Evolutionary conservation across 2,888 invertebrate genomes (phyloP).

Genomic region (Sesia bembeciformis): DNA sequence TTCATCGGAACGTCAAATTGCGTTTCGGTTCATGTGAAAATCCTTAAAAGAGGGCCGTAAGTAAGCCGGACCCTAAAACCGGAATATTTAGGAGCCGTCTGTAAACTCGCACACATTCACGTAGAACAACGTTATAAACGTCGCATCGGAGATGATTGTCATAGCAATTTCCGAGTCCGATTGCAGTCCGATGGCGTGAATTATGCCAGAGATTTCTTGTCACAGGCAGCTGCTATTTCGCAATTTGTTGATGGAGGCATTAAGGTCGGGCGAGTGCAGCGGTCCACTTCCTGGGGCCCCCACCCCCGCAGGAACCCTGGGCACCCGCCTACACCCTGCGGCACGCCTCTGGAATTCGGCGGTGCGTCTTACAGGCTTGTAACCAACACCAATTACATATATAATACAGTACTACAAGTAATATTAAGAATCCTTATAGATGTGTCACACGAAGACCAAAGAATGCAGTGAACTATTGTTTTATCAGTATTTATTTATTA

Average conservation of each 20-base stretch:
- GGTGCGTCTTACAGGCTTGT: conserved; percentile 54
- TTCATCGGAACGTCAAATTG: too few species aligned
- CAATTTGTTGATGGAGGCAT: conserved; percentile 71
- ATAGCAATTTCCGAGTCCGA: conserved; percentile 38
- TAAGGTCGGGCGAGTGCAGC: conserved; percentile 62
- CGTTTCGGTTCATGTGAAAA: too few species aligned
- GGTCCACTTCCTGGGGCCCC: conserved; percentile 34
- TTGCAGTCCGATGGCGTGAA: conserved; percentile 52
- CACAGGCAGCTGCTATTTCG: conserved; percentile 63
- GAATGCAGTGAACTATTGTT: too few species aligned
- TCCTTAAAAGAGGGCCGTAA: too few species aligned
- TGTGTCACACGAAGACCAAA: too few species aligned
- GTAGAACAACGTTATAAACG: conserved; percentile 14
- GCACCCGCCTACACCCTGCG: conserved; percentile 28
- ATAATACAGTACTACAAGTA: too few species aligned
- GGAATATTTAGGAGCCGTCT: not conserved
- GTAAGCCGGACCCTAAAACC: too few species aligned
- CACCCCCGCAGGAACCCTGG: conserved; percentile 8
- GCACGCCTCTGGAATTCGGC: conserved; percentile 62
- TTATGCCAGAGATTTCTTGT: conserved; percentile 62
- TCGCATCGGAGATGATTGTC: conserved; percentile 36
- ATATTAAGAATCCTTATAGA: too few species aligned
- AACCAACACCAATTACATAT: conserved; percentile 5
- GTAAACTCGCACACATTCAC: conserved; percentile 8
- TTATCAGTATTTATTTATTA: too few species aligned